Conservation (phyloP, 2,888 invertebrate genomes). For the Agrotis exclamationis region DNA sequence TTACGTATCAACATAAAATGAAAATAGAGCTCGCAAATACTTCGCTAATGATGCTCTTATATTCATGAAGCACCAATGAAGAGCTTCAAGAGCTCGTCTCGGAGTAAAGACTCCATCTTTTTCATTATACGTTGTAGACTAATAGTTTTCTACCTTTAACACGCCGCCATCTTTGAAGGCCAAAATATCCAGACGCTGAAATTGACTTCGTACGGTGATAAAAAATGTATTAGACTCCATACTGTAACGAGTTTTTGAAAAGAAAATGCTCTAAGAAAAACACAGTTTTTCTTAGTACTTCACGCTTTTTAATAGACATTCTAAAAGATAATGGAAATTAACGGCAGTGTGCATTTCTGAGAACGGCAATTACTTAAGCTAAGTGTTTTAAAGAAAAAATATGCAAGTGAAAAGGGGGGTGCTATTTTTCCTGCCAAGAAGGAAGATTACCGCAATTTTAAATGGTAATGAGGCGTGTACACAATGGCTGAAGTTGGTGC, state of each 20-base stretch:
- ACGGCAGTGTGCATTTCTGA: conserved; percentile 36
- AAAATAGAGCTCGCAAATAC: conserved; percentile 12
- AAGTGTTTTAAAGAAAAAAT: conserved; percentile 33
- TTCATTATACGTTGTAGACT: conserved; percentile 36
- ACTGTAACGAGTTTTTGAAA: conserved; percentile 24
- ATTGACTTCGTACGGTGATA: conserved; percentile 24
- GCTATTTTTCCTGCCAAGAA: conserved; percentile 42
- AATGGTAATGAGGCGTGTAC: conserved; percentile 48
- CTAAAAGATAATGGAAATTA: conserved; percentile 19
- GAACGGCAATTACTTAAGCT: conserved; percentile 26
- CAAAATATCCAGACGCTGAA: conserved; percentile 19
- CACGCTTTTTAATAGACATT: not conserved
- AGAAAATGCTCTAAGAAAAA: conserved; percentile 7
- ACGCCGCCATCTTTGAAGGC: conserved; percentile 5
- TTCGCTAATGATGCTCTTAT: conserved; percentile 38
- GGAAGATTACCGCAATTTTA: conserved; percentile 49
- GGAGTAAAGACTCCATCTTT: conserved; percentile 1
- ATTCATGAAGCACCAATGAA: conserved; percentile 35
- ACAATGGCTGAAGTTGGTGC: conserved; percentile 56
- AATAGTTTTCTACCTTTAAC: conserved; percentile 35
- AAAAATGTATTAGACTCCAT: conserved; percentile 16
- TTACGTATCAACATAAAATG: conserved; percentile 17
- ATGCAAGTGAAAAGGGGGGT: conserved; percentile 16
- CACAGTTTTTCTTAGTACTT: not conserved
- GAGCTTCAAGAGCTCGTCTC: conserved; percentile 4